These are phyloP conservation scores for Schlechtendalia chinensis DNA, from an alignment of 1,140 invertebrate species.

Conservation along the genomic window DNA sequence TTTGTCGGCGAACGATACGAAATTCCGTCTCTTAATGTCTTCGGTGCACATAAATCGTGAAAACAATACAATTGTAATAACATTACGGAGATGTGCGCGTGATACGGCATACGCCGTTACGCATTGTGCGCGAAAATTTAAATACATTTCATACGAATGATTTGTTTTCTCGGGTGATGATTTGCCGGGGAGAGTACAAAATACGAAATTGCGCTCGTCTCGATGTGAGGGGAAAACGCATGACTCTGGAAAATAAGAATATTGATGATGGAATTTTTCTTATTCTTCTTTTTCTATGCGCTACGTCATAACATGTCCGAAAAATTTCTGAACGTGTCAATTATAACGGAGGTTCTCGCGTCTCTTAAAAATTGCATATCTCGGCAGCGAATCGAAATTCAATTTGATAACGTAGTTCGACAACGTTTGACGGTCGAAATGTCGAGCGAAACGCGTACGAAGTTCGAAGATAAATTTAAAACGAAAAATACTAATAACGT, in stretches of 20 bases:
- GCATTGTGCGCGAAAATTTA: not conserved
- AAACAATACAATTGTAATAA: not conserved
- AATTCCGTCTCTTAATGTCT: not conserved
- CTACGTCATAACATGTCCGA: too few species aligned
- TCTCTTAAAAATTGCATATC: too few species aligned
- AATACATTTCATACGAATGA: not conserved
- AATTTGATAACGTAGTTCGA: too few species aligned
- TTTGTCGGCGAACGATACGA: too few species aligned
- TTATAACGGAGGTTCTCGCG: too few species aligned
- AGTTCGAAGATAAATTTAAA: too few species aligned
- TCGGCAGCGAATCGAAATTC: too few species aligned
- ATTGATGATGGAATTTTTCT: not conserved
- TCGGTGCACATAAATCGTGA: not conserved
- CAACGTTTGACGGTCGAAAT: too few species aligned
- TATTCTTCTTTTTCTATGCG: not conserved
- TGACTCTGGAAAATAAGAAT: not conserved
- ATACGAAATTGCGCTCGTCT: not conserved
- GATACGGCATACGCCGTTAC: not conserved
- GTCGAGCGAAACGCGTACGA: too few species aligned
- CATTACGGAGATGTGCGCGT: not conserved
- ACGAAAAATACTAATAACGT: too few species aligned
- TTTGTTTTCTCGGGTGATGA: conserved; percentile 8
- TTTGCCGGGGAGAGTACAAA: not conserved
- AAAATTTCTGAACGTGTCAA: too few species aligned
- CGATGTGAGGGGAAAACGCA: not conserved